Conservation (phyloP, 2,113 vertebrate species). For the Danionella cerebrum region DNA sequence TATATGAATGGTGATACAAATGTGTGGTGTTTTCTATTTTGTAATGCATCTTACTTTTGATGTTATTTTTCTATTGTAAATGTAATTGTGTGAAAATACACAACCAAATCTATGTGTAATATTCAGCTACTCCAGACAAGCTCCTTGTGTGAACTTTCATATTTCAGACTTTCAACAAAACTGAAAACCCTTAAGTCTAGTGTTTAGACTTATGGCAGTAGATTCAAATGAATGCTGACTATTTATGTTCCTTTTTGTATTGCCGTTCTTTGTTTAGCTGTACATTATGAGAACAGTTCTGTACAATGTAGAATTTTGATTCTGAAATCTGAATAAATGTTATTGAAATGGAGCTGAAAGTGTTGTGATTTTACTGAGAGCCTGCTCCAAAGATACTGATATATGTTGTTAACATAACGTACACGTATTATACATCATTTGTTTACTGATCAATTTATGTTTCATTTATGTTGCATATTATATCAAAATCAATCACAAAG, state of each 20-base stretch:
- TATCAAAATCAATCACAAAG: not conserved
- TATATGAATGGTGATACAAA: not conserved
- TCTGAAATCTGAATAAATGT: too few relatives aligned
- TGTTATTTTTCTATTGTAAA: not conserved
- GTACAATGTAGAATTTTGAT: too few relatives aligned
- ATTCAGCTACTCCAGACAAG: not conserved
- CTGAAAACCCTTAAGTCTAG: not conserved
- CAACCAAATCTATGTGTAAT: not conserved
- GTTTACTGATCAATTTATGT: too few relatives aligned
- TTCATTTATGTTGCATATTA: too few relatives aligned
- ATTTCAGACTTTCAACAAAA: not conserved
- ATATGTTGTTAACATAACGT: too few relatives aligned
- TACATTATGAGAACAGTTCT: too few relatives aligned
- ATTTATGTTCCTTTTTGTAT: not conserved
- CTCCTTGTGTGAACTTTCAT: not conserved
- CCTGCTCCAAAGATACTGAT: too few relatives aligned
- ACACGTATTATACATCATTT: too few relatives aligned
- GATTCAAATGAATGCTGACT: constrained; percentile 46
- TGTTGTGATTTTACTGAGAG: too few relatives aligned
- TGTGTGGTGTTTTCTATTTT: not conserved
- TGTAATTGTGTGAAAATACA: not conserved
- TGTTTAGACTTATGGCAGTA: constrained; percentile 15
- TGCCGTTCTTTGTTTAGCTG: too few relatives aligned
- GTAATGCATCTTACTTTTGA: not conserved
- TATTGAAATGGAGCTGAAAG: too few relatives aligned